phyloP scores from a whole-genome alignment of 1,140 invertebrate genomes.

The Lineus longissimus region DNA sequence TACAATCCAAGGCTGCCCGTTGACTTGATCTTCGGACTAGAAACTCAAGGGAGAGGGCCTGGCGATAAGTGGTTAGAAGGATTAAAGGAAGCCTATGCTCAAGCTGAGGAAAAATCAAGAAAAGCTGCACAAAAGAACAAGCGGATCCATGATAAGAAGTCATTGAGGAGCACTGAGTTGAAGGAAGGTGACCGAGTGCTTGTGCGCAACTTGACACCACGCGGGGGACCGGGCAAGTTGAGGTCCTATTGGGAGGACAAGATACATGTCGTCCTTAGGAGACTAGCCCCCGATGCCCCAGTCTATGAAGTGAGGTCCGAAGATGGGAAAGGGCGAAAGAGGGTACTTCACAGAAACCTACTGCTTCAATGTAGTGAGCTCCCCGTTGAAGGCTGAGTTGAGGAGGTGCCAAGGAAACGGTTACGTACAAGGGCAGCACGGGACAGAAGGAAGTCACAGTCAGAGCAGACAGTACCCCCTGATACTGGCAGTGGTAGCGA shows the following conservation, averaged over 20 bases:
- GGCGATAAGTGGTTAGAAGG: constrained; percentile 10
- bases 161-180: background rate
- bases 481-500: no score
- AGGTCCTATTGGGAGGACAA: constrained; percentile 17
- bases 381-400: background rate
- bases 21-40: constrained; percentile 14
- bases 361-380: constrained; percentile 12
- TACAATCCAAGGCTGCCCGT: constrained; percentile 18
- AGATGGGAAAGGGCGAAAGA: background rate
- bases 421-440: no score
- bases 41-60: background rate
- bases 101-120: background rate
- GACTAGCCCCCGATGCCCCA: constrained; percentile 13
- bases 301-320: constrained; percentile 20
- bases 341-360: constrained; percentile 9
- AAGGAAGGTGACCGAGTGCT: constrained; percentile 21
- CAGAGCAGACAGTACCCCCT: no score
- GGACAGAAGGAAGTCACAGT: no score
- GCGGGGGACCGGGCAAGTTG: constrained; percentile 25
- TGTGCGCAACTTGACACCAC: constrained; percentile 21
- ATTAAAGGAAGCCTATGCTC: constrained; percentile 4
- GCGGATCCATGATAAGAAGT: constrained; percentile 7
- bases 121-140: background rate
- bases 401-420: no score
- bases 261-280: constrained; percentile 11